A percentile compares a stretch with the other conserved stretches of the same genome.
These are phyloP conservation scores for Trogon surrucura DNA, from an alignment of 2,113 vertebrate species.

Conservation along the genomic window DNA sequence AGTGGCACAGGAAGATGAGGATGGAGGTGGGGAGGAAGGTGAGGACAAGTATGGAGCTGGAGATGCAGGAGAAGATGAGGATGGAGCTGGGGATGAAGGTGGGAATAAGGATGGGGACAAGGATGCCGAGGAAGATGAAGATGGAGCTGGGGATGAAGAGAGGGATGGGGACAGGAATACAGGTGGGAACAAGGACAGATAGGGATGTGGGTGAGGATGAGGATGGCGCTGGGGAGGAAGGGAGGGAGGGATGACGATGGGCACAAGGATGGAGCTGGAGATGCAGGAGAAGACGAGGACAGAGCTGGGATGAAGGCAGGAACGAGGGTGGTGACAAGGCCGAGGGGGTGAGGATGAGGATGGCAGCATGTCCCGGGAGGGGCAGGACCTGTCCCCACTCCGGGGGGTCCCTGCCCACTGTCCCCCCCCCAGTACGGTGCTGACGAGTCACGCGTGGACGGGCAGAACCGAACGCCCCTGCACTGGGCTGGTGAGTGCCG, in stretches of 20 bases:
- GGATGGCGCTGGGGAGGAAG: too few species aligned
- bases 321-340: background rate
- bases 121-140: too few species aligned
- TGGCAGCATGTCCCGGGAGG: too few species aligned
- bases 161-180: too few species aligned
- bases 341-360: background rate
- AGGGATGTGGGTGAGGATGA: rapidly evolving
- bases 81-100: too few species aligned
- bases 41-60: too few species aligned
- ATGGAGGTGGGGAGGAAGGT: background rate
- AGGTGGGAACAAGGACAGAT: too few species aligned
- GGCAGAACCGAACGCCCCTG: slow-evolving; percentile 73
- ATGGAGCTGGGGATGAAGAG: background rate
- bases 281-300: background rate
- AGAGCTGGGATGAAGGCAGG: background rate
- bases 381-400: background rate
- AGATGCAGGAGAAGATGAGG: too few species aligned
- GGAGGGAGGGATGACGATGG: too few species aligned
- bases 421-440: slow-evolving; percentile 71
- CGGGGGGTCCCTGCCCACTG: background rate
- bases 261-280: too few species aligned
- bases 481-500: slow-evolving; percentile 78
- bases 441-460: slow-evolving; percentile 72
- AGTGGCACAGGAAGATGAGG: background rate
- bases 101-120: too few species aligned